Base-by-base conservation (phyloP, 1,140 invertebrate genomes). In the Caligus rogercresseyi region DNA sequence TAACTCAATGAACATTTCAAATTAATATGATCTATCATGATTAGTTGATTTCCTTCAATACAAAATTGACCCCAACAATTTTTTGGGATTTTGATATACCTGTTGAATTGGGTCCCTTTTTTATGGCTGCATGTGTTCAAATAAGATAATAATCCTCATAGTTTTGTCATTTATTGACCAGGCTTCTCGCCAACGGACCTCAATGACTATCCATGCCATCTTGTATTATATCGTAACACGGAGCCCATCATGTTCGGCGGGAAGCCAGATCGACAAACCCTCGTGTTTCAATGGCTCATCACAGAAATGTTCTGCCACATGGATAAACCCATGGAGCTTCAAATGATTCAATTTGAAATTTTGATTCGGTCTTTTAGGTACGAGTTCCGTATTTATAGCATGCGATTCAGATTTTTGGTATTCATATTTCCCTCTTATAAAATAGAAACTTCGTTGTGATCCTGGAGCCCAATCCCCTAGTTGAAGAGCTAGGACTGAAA, bases 231-330 rank as follows among this genome's bases (percentile, higher is more conserved):
- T 11, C 2, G 26, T 18, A 60, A 60, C 14, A 25, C 24, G 15
- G 18, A 26, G 24, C 14, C 24, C 18, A 43, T 25, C 7, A 52
- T 16, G 3, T 60, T 25, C 21, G 20, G 20, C 15, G 57, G 57
- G 16, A 25, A 31, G 51, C 20, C 57, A 24, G 57, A 60, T 43
- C 21, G 57, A n/a, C 57, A 60, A 60, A 26, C 57, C 16, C n/a
- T 25, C 15, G 24, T 60, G 23, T 60, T 60, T 18, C 23, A 31
- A 31, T 60, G 57, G 57, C 24, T 60, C 24, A 60, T 60, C 57
- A 60, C 23, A 16, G 24, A 60, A 31, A 60, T 60, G 18, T 43
- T n/a, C 23, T 60, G 57, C 20, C 57, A 60, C 24, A 60, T 19
- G 16, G 57, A 60, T 60, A 14, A 31, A 16, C 24, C 57, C 26